Base-by-base conservation (phyloP, 2,888 invertebrate genomes). In the Lasiommata megera region DNA sequence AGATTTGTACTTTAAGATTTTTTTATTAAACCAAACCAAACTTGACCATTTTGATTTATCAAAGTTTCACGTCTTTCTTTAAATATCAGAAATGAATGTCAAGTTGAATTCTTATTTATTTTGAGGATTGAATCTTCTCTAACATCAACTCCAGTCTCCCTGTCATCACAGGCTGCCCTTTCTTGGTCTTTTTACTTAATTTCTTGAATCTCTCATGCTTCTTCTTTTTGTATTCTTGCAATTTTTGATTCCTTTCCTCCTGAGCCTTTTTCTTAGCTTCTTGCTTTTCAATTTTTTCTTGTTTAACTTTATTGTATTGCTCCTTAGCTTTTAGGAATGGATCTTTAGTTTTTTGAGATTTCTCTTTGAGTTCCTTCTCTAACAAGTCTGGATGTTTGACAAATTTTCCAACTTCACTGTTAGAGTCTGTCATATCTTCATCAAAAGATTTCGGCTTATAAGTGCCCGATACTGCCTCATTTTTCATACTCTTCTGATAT, bases 131-230 rank as follows among this genome's bases (percentile, higher is more conserved):
- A 29, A 58, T 58, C 47, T 95, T 94, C 71, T 96, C 94, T 12
- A 96, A 82, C 53, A 97, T 84, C 72, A 96, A 77, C 80, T 97
- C 94, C 74, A 97, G 90, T 67, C 96, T 92, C 54, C 94, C 94
- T 58, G 94, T 95, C 96, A 97, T 97, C 1, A 96, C 85, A 0
- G 97, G 97, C 74, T 97, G 97, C 0, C 97, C 97, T 70, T 93
- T 95, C 68, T 93, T 94, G 0, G 95, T 97, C 74, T 94, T 95
- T 74, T 94, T 94, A 47, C 94, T 94, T 40, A 97, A 81, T 63
- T 93, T 94, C 80, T 95, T 96, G 62, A 92, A 94, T 58, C 92
- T 93, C 48, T 94, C 93, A 46, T 93, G 87, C 68, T 95, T 96
- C 68, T 94, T 94, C 72, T 94, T 92, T 67, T 94, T 94, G 70